Evolutionary conservation across 1,140 invertebrate genomes (phyloP), one percentile per base, ranked within the genome.

Genomic region (Pseudomyrmex dendroicus): DNA sequence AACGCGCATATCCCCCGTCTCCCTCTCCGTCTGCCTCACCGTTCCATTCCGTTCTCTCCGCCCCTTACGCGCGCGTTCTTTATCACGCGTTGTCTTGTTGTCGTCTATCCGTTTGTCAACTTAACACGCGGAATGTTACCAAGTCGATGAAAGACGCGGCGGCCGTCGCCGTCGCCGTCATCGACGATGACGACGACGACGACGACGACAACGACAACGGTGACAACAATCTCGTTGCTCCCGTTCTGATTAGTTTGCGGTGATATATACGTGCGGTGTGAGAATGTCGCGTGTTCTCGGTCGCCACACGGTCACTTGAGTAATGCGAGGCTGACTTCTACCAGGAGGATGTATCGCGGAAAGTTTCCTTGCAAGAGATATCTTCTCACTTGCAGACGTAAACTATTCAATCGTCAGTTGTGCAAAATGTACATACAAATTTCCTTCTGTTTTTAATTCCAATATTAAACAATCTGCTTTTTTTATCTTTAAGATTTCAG

Each of bases 1-100:
- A 91, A 91, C 90, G 90, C 90, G 90, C 88, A 80, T 70, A 70
- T 70, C 76, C 64, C 44, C 66, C 76, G 66, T 80, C 76, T 80
- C 76, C 76, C 76, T 80, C 76, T 68, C 74, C 22, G 17, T 13
- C 72, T 56, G 17, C 15, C 22, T 48, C 3, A 9, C 3, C 48
- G 2, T 54, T 22, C 13, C 56, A 50, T 61, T 20, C 35, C 82
- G 77, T 74, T 48, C 64, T 80, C 84, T 88, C 63, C 50, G 20
- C 59, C 52, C 52, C n/a, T 76, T 52, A 73, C 82, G 85, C 77
- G 84, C 73, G 74, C 76, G 73, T 70, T 73, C 68, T 80, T 84
- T 83, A 56, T 57, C 64, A 48, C 72, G 52, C 13, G 68, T 73
- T 44, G 63, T 78, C 73, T 87, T 74, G 73, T 84, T 63, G 50